phyloP scores from a whole-genome alignment of 2,113 vertebrate species.

The Antechinus stuartii region DNA sequence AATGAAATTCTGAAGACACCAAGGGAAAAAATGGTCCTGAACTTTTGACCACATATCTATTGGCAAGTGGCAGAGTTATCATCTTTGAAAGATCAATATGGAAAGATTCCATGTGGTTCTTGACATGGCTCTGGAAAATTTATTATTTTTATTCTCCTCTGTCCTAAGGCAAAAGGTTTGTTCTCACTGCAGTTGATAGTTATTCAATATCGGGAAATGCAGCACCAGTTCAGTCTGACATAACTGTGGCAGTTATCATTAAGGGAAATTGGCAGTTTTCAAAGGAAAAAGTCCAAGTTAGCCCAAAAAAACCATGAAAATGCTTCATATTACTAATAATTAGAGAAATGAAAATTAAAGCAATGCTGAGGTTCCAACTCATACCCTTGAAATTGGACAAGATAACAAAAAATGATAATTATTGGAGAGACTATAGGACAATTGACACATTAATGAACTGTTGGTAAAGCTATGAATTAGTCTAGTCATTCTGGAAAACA shows the following conservation, averaged over 20 bases:
- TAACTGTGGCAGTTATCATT: not conserved
- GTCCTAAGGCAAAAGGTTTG: not conserved
- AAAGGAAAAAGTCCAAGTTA: not conserved
- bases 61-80: not conserved
- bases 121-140: not conserved
- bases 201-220: not conserved
- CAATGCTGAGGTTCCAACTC: not conserved
- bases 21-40: not conserved
- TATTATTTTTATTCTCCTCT: not conserved
- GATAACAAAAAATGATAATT: not conserved
- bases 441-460: not conserved
- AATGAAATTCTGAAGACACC: not conserved
- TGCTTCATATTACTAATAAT: not conserved
- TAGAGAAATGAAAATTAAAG: not conserved
- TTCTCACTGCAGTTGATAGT: not conserved
- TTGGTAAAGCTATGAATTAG: not conserved
- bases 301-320: not conserved
- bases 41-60: not conserved
- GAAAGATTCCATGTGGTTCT: not conserved
- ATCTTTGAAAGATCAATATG: not conserved
- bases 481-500: not conserved
- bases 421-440: not conserved
- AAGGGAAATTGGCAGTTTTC: not conserved
- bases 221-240: not conserved
- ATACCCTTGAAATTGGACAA: not conserved